Evolutionary conservation across 2,113 vertebrate species (phyloP), one percentile per base, ranked within the genome.

Genomic region (Poeciliopsis retropinna): DNA sequence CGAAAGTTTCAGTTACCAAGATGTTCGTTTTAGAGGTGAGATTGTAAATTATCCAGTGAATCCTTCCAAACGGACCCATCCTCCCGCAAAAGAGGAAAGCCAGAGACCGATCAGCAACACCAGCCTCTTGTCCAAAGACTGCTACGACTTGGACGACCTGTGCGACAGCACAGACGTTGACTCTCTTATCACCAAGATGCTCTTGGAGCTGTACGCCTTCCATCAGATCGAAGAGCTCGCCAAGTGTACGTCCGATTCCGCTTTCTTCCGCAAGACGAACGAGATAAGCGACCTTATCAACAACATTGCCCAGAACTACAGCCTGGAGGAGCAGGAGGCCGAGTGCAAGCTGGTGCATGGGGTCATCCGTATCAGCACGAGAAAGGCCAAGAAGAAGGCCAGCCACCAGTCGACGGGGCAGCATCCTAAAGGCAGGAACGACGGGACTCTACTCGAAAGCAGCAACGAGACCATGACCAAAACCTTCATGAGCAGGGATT

Each of bases 211-310:
- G 1, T 99, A 98, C 88, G 97, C 97, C 1, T 92, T 98, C 57
- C 98, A 99, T 91, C 98, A 99, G 94, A 99, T 99, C 0, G 97
- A 99, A 10, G 97, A 99, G 94, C 93, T 99, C 90, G 98, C 98
- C 90, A 97, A 97, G 90, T 99, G 98, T 92, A 99, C 98, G 0
- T 98, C 98, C 0, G 98, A 99, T 92, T 97, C 96, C 0, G 97
- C 97, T 17, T 99, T 99, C 94, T 95, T 97, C 75, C 96, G 97
- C 90, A 98, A 98, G 92, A 99, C 97, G 93, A 98, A 96, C 78
- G 97, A 98, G 93, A 99, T 99, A 93, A 98, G 97, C 0, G 98
- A 99, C 90, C 96, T 99, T 72, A 99, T 99, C 93, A 97, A 95
- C 87, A 98, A 95, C 94, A 98, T 99, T 51, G 98, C 97, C 1